These are phyloP conservation scores for Eubasilissa splendida DNA, from an alignment of 2,888 invertebrate genomes.

Conservation along the genomic window DNA sequence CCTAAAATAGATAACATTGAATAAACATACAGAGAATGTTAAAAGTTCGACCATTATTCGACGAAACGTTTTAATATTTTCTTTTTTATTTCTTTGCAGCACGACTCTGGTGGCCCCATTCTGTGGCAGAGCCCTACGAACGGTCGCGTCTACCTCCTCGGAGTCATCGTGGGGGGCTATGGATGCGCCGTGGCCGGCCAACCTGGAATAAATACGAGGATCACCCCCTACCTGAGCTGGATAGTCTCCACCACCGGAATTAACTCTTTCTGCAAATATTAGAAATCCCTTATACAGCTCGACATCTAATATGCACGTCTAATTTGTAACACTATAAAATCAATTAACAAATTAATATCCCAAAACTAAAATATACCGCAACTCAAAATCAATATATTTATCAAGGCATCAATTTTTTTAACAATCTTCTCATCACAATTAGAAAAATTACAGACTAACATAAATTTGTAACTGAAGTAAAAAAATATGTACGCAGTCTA, in stretches of 20 bases:
- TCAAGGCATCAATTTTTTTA: no score
- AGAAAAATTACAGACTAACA: no score
- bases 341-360: no score
- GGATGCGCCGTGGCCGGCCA: conserved; percentile 68
- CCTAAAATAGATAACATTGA: no score
- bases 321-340: not conserved
- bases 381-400: no score
- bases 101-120: conserved; percentile 74
- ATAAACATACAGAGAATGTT: no score
- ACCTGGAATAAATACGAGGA: conserved; percentile 73
- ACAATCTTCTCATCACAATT: no score
- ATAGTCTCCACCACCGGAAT: conserved; percentile 65
- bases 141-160: conserved; percentile 66
- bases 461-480: no score
- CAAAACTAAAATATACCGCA: no score
- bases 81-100: conserved; percentile 58
- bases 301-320: not conserved
- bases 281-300: not conserved
- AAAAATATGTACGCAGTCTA: no score
- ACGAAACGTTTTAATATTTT: not conserved
- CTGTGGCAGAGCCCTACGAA: conserved; percentile 68
- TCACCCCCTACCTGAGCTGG: conserved; percentile 73
- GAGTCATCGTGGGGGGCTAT: conserved; percentile 73
- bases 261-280: conserved; percentile 61
- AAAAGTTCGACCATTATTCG: no score